Conservation (phyloP, 2,113 vertebrate genomes). For the Setophaga petechia region DNA sequence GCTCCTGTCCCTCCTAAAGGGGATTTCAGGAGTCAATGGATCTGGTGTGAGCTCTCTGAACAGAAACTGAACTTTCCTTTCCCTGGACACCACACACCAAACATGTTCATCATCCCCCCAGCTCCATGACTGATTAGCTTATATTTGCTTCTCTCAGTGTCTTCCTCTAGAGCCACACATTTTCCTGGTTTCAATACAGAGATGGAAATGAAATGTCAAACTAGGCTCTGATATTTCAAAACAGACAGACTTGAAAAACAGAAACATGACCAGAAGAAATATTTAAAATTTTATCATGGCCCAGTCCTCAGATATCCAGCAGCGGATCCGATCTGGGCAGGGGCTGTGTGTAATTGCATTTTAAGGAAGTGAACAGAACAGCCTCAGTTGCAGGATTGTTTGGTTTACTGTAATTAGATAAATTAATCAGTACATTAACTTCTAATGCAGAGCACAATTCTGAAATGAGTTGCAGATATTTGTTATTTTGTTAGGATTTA, state of each 20-base stretch:
- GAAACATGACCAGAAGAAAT: background rate
- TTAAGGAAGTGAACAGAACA: conserved; percentile 21
- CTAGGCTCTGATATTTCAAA: conserved; percentile 11
- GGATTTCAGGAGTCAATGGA: background rate
- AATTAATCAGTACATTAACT: conserved; percentile 76
- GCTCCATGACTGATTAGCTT: background rate
- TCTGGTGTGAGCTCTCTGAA: background rate
- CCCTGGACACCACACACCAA: background rate
- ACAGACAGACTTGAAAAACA: conserved; percentile 22
- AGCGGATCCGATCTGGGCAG: background rate
- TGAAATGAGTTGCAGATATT: conserved; percentile 8
- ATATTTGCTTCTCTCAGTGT: background rate
- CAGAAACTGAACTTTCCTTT: background rate
- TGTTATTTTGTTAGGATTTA: background rate
- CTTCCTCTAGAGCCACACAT: background rate
- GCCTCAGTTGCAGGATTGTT: conserved; percentile 68
- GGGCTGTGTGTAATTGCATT: conserved; percentile 5
- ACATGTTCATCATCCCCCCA: background rate
- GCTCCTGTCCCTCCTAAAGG: background rate
- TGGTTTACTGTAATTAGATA: conserved; percentile 79
- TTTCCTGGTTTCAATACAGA: background rate
- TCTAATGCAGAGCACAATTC: conserved; percentile 45
- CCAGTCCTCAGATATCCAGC: background rate
- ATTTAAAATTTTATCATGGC: background rate
- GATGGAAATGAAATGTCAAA: conserved; percentile 35